These are phyloP conservation scores for Drosophila trapezifrons DNA, from an alignment of 1,140 invertebrate species.

Conservation along the genomic window DNA sequence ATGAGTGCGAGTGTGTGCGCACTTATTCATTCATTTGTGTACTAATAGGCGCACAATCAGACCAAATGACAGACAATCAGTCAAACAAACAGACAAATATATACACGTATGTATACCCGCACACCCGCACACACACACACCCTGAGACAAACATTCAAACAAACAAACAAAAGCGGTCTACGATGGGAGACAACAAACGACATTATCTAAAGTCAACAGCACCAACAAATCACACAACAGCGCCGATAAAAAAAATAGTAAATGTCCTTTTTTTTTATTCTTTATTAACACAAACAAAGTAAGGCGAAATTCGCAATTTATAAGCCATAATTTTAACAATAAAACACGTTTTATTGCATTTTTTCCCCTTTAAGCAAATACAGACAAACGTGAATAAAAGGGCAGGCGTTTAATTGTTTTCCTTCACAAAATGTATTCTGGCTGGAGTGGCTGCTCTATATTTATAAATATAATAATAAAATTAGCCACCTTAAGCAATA, in stretches of 20 bases:
- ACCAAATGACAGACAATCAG: conserved; percentile 77
- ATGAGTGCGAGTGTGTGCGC: conserved; percentile 53
- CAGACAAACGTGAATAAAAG: too few species aligned
- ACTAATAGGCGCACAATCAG: conserved; percentile 81
- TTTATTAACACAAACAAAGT: not conserved
- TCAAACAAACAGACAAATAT: conserved; percentile 75
- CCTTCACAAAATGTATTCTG: too few species aligned
- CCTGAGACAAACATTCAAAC: conserved; percentile 47
- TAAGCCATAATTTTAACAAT: not conserved
- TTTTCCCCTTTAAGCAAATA: not conserved
- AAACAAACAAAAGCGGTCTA: conserved; percentile 41
- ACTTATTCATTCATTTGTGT: conserved; percentile 81
- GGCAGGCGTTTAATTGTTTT: too few species aligned
- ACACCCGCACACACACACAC: conserved; percentile 6
- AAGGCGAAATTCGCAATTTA: not conserved
- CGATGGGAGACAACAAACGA: conserved; percentile 64
- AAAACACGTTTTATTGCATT: not conserved
- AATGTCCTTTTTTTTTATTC: not conserved
- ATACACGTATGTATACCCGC: conserved; percentile 27
- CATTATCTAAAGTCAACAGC: conserved; percentile 81
- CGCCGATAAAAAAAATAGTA: conserved; percentile 9
- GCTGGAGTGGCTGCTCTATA: too few species aligned
- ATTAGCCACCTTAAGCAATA: too few species aligned
- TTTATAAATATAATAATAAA: too few species aligned
- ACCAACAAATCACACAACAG: conserved; percentile 52